Conservation (phyloP, 2,888 invertebrate genomes). For the Coleophora flavipennella region DNA sequence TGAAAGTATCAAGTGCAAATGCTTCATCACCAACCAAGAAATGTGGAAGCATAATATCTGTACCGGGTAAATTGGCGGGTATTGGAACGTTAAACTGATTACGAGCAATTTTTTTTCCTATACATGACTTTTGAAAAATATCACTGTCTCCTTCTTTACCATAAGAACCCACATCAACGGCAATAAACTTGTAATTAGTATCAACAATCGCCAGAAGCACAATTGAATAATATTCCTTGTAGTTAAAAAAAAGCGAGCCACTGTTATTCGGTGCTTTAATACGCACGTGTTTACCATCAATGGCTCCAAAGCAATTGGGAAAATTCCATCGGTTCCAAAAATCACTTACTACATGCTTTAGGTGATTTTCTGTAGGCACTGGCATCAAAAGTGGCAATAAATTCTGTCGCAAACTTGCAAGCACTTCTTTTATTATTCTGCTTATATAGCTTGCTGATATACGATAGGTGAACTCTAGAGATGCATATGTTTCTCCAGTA, state of each 20-base stretch:
- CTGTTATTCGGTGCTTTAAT: slow-evolving; percentile 15
- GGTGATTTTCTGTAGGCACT: slow-evolving; percentile 11
- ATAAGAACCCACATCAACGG: slow-evolving; percentile 18
- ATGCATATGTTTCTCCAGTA: too few relatives aligned
- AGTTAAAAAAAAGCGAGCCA: slow-evolving; percentile 16
- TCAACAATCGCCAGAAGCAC: slow-evolving; percentile 13
- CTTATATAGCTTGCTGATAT: too few relatives aligned
- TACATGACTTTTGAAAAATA: slow-evolving; percentile 17
- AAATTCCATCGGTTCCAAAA: slow-evolving; percentile 18
- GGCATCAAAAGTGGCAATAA: slow-evolving; percentile 14
- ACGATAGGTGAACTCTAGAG: too few relatives aligned
- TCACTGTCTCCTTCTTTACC: slow-evolving; percentile 21
- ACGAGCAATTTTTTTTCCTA: too few relatives aligned
- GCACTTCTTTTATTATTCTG: neutral
- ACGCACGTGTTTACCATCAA: too few relatives aligned
- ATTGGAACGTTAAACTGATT: too few relatives aligned
- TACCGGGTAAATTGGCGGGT: too few relatives aligned
- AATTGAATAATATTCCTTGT: slow-evolving; percentile 18
- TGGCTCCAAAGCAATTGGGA: slow-evolving; percentile 18
- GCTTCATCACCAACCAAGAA: slow-evolving; percentile 8
- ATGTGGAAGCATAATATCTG: slow-evolving; percentile 8
- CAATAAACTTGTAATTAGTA: slow-evolving; percentile 17
- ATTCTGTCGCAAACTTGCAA: slow-evolving; percentile 9
- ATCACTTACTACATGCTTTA: slow-evolving; percentile 13
- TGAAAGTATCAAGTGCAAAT: neutral